Percentiles rank a stretch among this genome's conserved stretches.
Conservation (phyloP, 2,888 invertebrate species). For the Trichopria drosophilae region DNA sequence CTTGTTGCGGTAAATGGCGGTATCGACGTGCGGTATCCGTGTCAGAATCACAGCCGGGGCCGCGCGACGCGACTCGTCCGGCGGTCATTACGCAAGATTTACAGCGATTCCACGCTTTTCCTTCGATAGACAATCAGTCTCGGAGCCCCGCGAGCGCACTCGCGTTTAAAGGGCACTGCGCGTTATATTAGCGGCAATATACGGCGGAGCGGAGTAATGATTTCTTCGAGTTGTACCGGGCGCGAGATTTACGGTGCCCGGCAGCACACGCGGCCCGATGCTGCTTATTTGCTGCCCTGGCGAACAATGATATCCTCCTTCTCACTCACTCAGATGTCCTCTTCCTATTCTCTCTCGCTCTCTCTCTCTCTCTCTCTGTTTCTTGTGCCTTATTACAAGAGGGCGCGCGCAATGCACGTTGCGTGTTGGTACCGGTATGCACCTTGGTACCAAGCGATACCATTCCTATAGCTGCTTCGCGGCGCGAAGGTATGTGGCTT, state of each 20-base stretch:
- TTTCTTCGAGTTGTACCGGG: constrained; percentile 44
- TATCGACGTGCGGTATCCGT: no score
- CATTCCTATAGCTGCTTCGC: no score
- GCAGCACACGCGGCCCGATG: constrained; percentile 35
- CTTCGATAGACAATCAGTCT: constrained; percentile 25
- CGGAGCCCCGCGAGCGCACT: constrained; percentile 10
- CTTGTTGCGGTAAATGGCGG: no score
- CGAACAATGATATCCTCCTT: constrained; percentile 8
- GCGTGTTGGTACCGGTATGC: no score
- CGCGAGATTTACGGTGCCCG: constrained; percentile 44
- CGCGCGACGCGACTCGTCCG: constrained; percentile 24
- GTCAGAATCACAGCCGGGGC: no score
- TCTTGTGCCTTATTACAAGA: no score
- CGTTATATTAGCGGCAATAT: constrained; percentile 43
- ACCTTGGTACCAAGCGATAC: no score
- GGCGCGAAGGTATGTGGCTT: no score
- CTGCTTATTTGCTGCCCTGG: constrained; percentile 28
- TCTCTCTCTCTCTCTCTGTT: no score
- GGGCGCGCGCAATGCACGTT: no score
- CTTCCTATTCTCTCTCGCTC: no score
- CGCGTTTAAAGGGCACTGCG: constrained; percentile 38
- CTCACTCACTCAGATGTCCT: neutral
- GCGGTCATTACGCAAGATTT: constrained; percentile 35
- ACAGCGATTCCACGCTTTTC: constrained; percentile 33
- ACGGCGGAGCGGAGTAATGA: constrained; percentile 43